These are phyloP conservation scores for Ptilonorhynchus violaceus DNA, from an alignment of 2,113 vertebrate genomes.

Conservation along the genomic window DNA sequence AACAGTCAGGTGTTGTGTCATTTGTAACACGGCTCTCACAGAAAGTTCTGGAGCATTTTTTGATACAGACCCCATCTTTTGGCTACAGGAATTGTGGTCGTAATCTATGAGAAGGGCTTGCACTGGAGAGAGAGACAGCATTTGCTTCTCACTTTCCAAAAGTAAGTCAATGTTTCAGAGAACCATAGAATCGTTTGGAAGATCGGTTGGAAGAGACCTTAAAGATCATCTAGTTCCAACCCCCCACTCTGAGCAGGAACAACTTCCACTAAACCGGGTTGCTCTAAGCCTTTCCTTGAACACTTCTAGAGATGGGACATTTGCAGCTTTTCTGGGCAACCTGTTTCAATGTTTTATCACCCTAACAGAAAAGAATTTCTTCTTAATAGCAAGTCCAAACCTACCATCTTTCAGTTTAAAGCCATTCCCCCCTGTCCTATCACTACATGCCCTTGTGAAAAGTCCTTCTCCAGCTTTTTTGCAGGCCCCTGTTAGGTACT, in stretches of 20 bases:
- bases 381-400: background rate
- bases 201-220: background rate
- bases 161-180: background rate
- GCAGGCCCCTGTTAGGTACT: background rate
- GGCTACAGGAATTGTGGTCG: fast-evolving
- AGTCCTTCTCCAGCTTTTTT: background rate
- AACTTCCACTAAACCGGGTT: background rate
- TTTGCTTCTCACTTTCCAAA: background rate
- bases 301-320: background rate
- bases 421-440: background rate
- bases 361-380: background rate
- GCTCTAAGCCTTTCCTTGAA: background rate
- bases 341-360: background rate
- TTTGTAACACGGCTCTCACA: background rate
- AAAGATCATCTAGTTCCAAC: background rate
- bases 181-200: background rate
- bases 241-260: background rate
- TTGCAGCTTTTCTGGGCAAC: background rate
- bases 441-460: background rate
- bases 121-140: background rate
- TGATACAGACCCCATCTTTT: background rate
- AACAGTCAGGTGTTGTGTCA: background rate
- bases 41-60: background rate
- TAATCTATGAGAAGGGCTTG: background rate
- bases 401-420: background rate